Evolutionary conservation across 1,140 invertebrate species (phyloP), one percentile per base, ranked within the genome.

Genomic region (Dryas iulia): DNA sequence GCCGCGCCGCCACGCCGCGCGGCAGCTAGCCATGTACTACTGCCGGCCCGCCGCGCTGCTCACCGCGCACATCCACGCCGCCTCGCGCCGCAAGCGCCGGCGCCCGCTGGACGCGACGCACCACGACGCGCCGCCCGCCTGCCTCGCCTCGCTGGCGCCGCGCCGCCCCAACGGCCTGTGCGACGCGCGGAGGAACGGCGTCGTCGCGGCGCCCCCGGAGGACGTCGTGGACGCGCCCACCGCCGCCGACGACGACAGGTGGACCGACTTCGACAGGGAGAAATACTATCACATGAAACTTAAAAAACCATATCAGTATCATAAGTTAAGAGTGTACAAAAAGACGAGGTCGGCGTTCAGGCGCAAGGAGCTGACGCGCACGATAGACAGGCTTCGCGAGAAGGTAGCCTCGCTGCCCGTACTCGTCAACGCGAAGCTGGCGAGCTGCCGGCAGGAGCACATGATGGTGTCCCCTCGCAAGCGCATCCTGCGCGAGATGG

Each of bases 1-100:
- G 72, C 96, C 97, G 30, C 94, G 94, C 64, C 94, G 94, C 31
- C 94, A 95, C 82, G 92, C 95, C 54, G 96, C 95, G 66, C 94
- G 94, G 78, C 95, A 96, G 87, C 93, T 97, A 88, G 93, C 94
- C 77, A 94, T 97, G 77, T 95, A 94, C 78, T 96, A 96, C 85
- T 93, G 94, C 78, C 92, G 95, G 64, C 94, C 94, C 26, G 90
- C 86, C 72, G 81, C 91, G 39, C 92, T 93, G 77, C 87, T 89
- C 65, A 91, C 90, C 39, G 87, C 91, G 25, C 76, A 76, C 57
- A 84, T 87, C 71, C 86, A 83, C 52, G 83, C 82, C 60, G 92
- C 85, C 66, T 73, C 77, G 60, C 93, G 91, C 69, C 67, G 61
- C 59, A 95, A 94, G 77, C 92, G 94, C 68, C 90, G 95, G 75